Conservation (phyloP, 2,888 invertebrate species). For the Drosophila leonis region DNA sequence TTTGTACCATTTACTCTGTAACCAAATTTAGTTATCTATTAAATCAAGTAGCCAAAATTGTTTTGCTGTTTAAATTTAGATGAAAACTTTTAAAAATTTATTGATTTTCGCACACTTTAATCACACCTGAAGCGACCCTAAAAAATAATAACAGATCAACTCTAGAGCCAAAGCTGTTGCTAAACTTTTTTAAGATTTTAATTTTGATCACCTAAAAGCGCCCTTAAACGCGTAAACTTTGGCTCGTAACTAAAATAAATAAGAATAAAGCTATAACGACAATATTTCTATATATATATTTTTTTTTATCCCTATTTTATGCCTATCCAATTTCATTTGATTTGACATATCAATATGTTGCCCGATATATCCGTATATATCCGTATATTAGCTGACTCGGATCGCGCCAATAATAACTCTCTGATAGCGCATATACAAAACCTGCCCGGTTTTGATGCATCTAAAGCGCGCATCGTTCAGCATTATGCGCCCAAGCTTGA, state of each 20-base stretch:
- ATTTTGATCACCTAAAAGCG: conserved; percentile 13
- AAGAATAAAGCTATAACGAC: conserved; percentile 60
- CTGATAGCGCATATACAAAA: conserved; percentile 90
- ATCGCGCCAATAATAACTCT: conserved; percentile 89
- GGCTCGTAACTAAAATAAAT: conserved; percentile 19
- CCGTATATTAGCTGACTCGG: conserved; percentile 83
- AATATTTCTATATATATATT: conserved; percentile 71
- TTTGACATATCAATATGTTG: conserved; percentile 61
- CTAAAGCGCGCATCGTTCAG: conserved; percentile 90
- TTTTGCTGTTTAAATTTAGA: conserved; percentile 3
- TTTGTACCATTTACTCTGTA: conserved; percentile 22
- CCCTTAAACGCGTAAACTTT: conserved; percentile 22
- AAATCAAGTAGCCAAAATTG: conserved; percentile 28
- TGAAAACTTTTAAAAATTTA: background rate
- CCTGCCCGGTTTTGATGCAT: conserved; percentile 89
- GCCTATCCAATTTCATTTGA: conserved; percentile 70
- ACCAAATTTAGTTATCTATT: conserved; percentile 23
- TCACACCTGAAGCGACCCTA: background rate
- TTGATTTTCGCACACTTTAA: background rate
- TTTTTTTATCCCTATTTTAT: conserved; percentile 63
- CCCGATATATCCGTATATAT: conserved; percentile 38
- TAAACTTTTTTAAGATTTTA: conserved; percentile 17
- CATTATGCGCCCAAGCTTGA: conserved; percentile 86
- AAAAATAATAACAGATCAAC: background rate
- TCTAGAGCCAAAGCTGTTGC: conserved; percentile 26